Base-by-base conservation (phyloP, 2,888 invertebrate genomes). In the Drosophila parthenogenetica region DNA sequence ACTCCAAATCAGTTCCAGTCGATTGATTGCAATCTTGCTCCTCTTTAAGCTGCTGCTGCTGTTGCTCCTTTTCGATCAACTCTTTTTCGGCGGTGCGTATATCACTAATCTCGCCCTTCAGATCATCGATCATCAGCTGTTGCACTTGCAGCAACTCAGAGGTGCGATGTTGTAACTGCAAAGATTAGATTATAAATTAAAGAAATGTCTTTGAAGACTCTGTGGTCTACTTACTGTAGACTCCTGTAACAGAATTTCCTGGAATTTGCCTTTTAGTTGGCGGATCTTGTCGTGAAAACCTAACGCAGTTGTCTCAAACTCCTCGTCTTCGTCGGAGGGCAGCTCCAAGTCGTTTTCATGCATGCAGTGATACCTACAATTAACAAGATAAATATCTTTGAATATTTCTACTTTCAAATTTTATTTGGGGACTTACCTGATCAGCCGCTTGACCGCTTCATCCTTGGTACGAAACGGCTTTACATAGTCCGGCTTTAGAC, bases 121-220 rank as follows among this genome's bases (percentile, higher is more conserved):
- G 95, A 84, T 96, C 96, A 16, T 95, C 94, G 48, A 96, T 94
- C 90, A 96, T 94, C 91, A 96, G 93, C 61, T 96, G 93, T 84
- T 96, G 95, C 68, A 97, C 93, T 95, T 96, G 95, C 93, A 96
- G 95, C 64, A 95, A 91, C 91, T 97, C 97, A 0, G 96, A 95
- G 1, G 96, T 95, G 77, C 95, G 94, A 61, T 95, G 95, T 83
- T 94, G 94, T 55, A 95, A 93, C 96, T 96, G 92, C 11, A 92
- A 90, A n/a, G 19, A 69, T 35, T 25, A 32, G 4, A 39, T 19
- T 29, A 32, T 8, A 25, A 13, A 39, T 50, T 61, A 51, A 39
- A 39, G 4, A 5, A 8, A 8, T 45, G 10, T 14, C 19, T 2
- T 3, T 1, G 0, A 0, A 10, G 7, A 0, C 29, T 19, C 17